phyloP scores from a whole-genome alignment of 2,888 invertebrate genomes.

The Hecatera dysodea region DNA sequence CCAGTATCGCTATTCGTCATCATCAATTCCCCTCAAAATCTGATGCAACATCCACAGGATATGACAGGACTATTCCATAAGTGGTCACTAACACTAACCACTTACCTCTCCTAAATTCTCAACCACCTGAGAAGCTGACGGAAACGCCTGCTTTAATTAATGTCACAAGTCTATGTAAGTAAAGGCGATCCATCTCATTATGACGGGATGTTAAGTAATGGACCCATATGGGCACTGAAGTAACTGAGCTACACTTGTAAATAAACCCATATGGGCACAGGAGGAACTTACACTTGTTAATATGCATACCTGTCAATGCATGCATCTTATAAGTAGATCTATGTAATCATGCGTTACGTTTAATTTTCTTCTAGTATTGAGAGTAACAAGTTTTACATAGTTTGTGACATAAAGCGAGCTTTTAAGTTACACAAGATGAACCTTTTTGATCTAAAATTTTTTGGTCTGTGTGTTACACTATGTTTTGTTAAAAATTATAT shows the following conservation, averaged over 20 bases:
- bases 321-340: conserved; percentile 9
- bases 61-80: conserved; percentile 24
- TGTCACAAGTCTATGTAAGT: conserved; percentile 20
- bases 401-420: background rate
- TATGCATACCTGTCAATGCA: conserved; percentile 34
- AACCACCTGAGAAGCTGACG: conserved; percentile 18
- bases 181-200: conserved; percentile 20
- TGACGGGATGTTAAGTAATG: conserved; percentile 54
- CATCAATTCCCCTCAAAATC: background rate
- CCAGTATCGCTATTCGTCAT: background rate
- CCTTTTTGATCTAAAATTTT: too few species aligned
- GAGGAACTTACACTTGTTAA: conserved; percentile 39
- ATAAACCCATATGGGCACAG: conserved; percentile 9
- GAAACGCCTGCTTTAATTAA: conserved; percentile 31
- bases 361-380: background rate
- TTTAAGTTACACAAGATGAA: background rate
- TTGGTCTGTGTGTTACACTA: background rate
- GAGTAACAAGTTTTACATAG: background rate
- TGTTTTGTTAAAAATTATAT: background rate
- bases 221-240: conserved; percentile 1
- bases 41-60: conserved; percentile 26
- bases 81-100: background rate
- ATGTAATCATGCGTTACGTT: conserved; percentile 1
- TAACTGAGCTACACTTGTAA: conserved; percentile 15
- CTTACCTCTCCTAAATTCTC: conserved; percentile 11